Evolutionary conservation across 2,888 invertebrate genomes (phyloP).

Genomic region (Dichetophora obliterata): DNA sequence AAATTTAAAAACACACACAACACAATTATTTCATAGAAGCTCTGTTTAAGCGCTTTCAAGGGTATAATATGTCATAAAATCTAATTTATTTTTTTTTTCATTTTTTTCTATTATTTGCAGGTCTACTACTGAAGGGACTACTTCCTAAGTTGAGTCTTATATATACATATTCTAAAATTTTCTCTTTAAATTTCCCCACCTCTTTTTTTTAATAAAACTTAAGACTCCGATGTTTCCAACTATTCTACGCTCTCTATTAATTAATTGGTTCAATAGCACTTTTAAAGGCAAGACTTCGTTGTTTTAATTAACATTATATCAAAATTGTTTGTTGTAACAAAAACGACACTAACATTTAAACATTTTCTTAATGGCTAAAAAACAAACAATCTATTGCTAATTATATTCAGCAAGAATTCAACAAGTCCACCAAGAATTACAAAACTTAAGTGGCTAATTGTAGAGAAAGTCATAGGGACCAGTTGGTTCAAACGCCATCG

Average conservation of each 20-base stretch:
- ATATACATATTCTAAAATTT: too few relatives aligned
- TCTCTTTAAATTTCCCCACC: too few relatives aligned
- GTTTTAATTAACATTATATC: conserved; percentile 9
- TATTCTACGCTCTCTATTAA: background rate
- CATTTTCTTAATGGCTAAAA: background rate
- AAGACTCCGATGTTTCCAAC: too few relatives aligned
- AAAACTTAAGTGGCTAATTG: background rate
- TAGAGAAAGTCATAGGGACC: background rate
- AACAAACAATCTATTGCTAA: conserved; percentile 2
- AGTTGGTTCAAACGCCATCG: background rate
- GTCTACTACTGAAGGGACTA: too few relatives aligned
- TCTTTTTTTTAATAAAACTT: too few relatives aligned
- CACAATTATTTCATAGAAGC: too few relatives aligned
- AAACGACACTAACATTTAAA: background rate
- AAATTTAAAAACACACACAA: too few relatives aligned
- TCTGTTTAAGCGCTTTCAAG: too few relatives aligned
- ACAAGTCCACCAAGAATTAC: background rate
- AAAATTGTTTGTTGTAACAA: background rate
- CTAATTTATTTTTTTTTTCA: too few relatives aligned
- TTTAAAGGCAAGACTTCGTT: background rate
- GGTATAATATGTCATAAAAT: too few relatives aligned
- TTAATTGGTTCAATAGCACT: conserved; percentile 20
- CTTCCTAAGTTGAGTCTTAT: too few relatives aligned
- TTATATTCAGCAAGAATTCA: background rate
- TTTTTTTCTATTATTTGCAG: too few relatives aligned